Evolutionary conservation across 2,797 vertebrate genomes (phyloP).

Genomic region (Squalus acanthias): DNA sequence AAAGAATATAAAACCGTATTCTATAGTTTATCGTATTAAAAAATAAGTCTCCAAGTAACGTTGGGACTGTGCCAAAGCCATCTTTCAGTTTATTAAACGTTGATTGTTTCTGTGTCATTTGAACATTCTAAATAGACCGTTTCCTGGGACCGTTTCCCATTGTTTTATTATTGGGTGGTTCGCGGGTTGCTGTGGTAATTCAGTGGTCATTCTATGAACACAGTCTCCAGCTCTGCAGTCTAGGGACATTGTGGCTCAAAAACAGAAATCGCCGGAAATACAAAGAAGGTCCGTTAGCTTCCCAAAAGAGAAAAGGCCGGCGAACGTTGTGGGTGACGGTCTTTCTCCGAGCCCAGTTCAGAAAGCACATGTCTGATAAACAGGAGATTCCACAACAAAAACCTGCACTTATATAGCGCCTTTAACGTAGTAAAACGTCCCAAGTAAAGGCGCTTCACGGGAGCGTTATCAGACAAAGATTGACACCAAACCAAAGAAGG

Average conservation of each 20-base stretch:
- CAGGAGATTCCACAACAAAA: background rate
- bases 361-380: background rate
- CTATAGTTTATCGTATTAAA: background rate
- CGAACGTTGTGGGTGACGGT: background rate
- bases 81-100: background rate
- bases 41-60: background rate
- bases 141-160: background rate
- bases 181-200: background rate
- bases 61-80: background rate
- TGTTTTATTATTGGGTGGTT: background rate
- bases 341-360: background rate
- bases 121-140: background rate
- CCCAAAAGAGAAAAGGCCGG: background rate
- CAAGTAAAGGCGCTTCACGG: background rate
- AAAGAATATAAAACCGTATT: background rate
- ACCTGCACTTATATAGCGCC: background rate
- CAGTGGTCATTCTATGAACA: background rate
- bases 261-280: background rate
- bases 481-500: background rate
- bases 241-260: background rate
- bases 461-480: background rate
- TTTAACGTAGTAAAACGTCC: background rate
- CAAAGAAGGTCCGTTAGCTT: background rate
- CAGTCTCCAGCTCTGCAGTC: background rate
- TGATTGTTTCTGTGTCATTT: background rate